phyloP scores from a whole-genome alignment of 2,113 vertebrate species.

The Carollia perspicillata region DNA sequence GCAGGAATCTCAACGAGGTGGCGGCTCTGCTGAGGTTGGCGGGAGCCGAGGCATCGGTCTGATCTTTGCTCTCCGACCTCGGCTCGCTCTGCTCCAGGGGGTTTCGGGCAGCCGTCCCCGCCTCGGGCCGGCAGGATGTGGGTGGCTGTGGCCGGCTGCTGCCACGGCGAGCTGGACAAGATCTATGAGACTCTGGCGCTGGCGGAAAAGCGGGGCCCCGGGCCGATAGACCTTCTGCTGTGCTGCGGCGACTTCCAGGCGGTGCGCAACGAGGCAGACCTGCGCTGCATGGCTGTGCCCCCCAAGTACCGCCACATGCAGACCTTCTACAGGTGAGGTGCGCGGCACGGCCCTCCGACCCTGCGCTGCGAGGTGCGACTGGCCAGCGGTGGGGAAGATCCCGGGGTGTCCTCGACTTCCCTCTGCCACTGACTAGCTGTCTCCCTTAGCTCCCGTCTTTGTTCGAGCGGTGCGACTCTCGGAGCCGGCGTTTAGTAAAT shows the following conservation, averaged over 20 bases:
- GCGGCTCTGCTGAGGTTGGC: not conserved
- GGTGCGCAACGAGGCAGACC: slow-evolving; percentile 94
- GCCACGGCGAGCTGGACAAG: slow-evolving; percentile 95
- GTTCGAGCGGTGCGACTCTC: not conserved
- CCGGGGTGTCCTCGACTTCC: not conserved
- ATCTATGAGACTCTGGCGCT: slow-evolving; percentile 94
- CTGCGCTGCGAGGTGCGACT: not conserved
- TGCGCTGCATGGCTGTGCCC: slow-evolving; percentile 96
- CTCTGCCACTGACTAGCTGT: not conserved
- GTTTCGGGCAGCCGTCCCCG: not conserved
- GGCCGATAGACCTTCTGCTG: slow-evolving; percentile 87
- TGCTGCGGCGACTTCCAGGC: slow-evolving; percentile 97
- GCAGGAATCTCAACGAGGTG: rapidly evolving
- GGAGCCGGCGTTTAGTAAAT: not conserved
- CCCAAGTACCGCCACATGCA: slow-evolving; percentile 95
- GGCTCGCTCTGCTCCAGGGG: no score
- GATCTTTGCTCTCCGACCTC: rapidly evolving
- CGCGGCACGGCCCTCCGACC: not conserved
- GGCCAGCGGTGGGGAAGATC: rapidly evolving
- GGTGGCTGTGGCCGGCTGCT: slow-evolving; percentile 95
- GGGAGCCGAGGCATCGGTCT: rapidly evolving
- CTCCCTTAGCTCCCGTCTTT: not conserved
- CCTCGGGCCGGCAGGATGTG: slow-evolving; percentile 82
- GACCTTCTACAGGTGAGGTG: slow-evolving; percentile 94
- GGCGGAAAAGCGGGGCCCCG: slow-evolving; percentile 86